Evolutionary conservation across 2,888 invertebrate genomes (phyloP), one percentile per base, ranked within the genome.

Genomic region (Allophyes oxyacanthae): DNA sequence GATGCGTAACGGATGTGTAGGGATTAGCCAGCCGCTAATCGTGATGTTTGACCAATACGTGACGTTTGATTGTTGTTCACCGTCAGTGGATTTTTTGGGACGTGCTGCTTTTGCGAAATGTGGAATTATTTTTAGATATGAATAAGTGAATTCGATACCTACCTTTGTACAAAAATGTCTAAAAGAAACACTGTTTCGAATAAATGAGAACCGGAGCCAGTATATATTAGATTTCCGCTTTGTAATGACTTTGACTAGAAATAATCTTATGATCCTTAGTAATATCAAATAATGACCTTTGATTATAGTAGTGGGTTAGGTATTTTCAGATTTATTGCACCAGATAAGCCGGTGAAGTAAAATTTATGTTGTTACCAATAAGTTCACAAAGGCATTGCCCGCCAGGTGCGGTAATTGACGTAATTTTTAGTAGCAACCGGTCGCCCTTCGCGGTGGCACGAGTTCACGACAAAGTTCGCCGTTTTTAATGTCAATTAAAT

Each of bases 381-480:
- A 42, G 64, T 69, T 72, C 56, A 58, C 59, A 60, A 8, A 72
- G 78, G 77, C 77, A 70, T 70, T 53, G 67, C 64, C 68, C 52
- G 61, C 70, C 72, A 75, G 80, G 72, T 80, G 75, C 64, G 66
- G 20, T 82, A 82, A 82, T 84, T 80, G 82, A 76, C 77, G 77
- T 82, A 81, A 81, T 80, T 82, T 81, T 82, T 78, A 74, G 78
- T 71, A 72, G 71, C 67, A 74, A 72, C 73, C 69, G 56, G 77
- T 68, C 73, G 86, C 79, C 88, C 88, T 89, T 88, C 82, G 77
- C 65, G 75, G 81, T 82, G 70, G 80, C 86, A 85, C 85, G 83
- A 20, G 20, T 68, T 80, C 86, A 85, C 84, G 83, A 84, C 77
- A 78, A 64, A 59, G 58, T 69, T 72, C 53, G 67, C 73, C 72